Conservation (phyloP, 2,797 vertebrate genomes). For the Girardinus metallicus region DNA sequence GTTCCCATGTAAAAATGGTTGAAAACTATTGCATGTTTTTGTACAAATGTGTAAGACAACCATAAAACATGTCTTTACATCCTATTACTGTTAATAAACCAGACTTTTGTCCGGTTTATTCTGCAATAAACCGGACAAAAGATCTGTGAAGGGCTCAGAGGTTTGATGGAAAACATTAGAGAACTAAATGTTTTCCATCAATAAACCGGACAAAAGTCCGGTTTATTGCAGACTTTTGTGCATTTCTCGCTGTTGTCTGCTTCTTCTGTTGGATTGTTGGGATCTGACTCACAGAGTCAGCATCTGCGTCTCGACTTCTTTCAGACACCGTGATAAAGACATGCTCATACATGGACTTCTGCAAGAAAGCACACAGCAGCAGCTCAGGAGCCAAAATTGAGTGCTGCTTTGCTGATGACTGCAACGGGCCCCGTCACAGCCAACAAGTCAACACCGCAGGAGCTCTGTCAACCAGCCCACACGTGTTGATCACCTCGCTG, state of each 20-base stretch:
- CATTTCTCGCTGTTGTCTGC: conserved; percentile 10
- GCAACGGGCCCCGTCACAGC: conserved; percentile 82
- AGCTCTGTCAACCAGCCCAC: conserved; percentile 46
- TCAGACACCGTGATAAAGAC: conserved; percentile 88
- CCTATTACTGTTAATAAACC: conserved; percentile 42
- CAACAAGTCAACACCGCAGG: conserved; percentile 51
- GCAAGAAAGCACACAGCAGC: conserved; percentile 80
- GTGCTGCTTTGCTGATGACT: conserved; percentile 87
- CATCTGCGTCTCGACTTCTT: conserved; percentile 13
- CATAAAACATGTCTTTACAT: conserved; percentile 15
- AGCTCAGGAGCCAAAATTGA: conserved; percentile 78
- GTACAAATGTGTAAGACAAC: conserved; percentile 14
- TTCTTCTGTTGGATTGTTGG: neutral
- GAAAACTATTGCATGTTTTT: conserved; percentile 2
- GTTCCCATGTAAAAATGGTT: neutral
- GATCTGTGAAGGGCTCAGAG: too few relatives aligned
- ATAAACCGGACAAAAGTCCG: too few relatives aligned
- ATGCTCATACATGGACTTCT: conserved; percentile 89
- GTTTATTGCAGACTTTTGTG: conserved; percentile 34
- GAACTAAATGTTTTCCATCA: too few relatives aligned
- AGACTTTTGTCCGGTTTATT: too few relatives aligned
- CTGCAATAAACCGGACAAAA: too few relatives aligned
- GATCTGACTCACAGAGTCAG: conserved; percentile 31
- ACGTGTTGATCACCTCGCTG: conserved; percentile 65
- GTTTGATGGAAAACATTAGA: too few relatives aligned